Base-by-base conservation (phyloP, 2,888 invertebrate genomes). In the Uropetala carovei region DNA sequence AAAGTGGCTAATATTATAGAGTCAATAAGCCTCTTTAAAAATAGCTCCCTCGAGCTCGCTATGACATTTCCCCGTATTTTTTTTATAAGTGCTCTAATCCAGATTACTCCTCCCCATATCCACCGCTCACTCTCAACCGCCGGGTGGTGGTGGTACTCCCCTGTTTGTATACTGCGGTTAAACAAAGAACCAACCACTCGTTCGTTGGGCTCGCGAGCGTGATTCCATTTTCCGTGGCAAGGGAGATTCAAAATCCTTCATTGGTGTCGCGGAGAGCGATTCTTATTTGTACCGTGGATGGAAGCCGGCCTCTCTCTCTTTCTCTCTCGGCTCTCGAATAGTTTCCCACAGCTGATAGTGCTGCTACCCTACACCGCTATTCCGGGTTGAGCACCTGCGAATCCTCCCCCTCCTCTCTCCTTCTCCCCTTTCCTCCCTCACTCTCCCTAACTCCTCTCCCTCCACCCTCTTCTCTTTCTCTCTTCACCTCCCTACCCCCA, bases 311-410 rank as follows among this genome's bases (percentile, higher is more conserved):
- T 68, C 43, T 43, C 43, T 43, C 43, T 43, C 43, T 43, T 5
- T 16, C 81, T 18, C 81, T 22, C 11, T 30, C 11, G 81, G 8
- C 13, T 75, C 56, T 84, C n/a, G n/a, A 18, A 18, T 30, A 30
- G 86, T 60, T 86, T 86, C 86, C 30, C 86, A 86, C 86, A 86
- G 86, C 86, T 86, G 86, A 86, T 86, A 86, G 86, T 58, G 57
- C 59, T 30, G 86, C 86, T 43, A 86, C 60, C 60, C 86, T 86
- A 86, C 60, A 86, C 86, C 86, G 60, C 60, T 86, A 64, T 64
- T 30, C 60, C 86, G 18, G 18, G 86, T 60, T 60, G 86, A 86
- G 60, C 86, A 86, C 86, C 86, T 86, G 86, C 86, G 60, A 60
- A 86, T 86, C 30, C 86, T 60, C 86, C n/a, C 83, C 18, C 43